Percentiles rank a stretch among this genome's conserved stretches.
phyloP scores from a whole-genome alignment of 2,113 vertebrate genomes.

The Esox niger region DNA sequence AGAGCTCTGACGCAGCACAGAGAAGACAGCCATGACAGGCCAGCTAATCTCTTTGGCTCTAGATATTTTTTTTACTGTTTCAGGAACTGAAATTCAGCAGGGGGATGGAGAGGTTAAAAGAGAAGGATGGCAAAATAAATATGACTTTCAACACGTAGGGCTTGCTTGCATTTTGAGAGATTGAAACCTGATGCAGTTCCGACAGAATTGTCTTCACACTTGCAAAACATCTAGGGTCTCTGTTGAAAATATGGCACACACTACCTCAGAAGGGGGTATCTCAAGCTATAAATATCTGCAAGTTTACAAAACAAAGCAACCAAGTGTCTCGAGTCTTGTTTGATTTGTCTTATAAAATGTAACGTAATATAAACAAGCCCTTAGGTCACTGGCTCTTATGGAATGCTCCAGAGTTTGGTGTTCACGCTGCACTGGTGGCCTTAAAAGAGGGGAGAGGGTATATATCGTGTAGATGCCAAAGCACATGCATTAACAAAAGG shows the following conservation, averaged over 20 bases:
- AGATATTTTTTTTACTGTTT: constrained; percentile 21
- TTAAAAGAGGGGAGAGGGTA: constrained; percentile 17
- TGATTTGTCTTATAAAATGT: too few species aligned
- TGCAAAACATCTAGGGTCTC: too few species aligned
- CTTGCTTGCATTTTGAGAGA: too few species aligned
- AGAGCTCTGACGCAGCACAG: constrained; percentile 38
- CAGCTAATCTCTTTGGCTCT: constrained; percentile 5
- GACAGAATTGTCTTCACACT: too few species aligned
- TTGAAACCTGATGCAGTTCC: too few species aligned
- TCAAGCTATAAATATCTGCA: too few species aligned
- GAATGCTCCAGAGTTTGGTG: constrained; percentile 41
- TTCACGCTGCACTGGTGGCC: constrained; percentile 44
- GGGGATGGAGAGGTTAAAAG: neutral
- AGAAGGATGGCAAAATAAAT: neutral
- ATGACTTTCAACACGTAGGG: constrained; percentile 27
- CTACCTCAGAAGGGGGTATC: too few species aligned
- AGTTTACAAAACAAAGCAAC: too few species aligned
- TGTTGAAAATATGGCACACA: too few species aligned
- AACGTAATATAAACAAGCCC: too few species aligned
- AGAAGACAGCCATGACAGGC: constrained; percentile 15
- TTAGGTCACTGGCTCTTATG: constrained; percentile 26
- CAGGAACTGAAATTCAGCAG: constrained; percentile 6
- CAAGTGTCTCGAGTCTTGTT: too few species aligned
- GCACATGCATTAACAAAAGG: constrained; percentile 40
- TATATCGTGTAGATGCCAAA: constrained; percentile 42